phyloP scores from a whole-genome alignment of 2,797 vertebrate species.

The Vultur gryphus region DNA sequence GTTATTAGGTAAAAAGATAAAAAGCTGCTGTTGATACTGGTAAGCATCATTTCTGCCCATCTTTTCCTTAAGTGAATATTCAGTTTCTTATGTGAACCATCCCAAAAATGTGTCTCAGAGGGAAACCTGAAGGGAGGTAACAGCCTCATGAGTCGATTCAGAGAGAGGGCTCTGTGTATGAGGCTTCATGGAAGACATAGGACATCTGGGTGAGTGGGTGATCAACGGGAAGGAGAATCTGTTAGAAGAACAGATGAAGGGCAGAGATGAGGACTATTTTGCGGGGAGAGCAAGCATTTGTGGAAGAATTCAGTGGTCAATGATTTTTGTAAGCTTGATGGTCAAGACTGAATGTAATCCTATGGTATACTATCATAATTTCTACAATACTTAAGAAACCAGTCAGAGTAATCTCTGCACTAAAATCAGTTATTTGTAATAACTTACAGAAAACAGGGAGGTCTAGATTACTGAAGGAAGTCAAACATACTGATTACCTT shows the following conservation, averaged over 20 bases:
- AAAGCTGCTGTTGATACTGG: background rate
- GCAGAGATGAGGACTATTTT: background rate
- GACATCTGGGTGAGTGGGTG: accelerated
- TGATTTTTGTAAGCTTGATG: background rate
- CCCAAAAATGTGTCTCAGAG: background rate
- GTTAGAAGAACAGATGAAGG: background rate
- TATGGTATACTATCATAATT: background rate
- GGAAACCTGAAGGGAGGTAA: background rate
- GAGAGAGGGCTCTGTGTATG: accelerated
- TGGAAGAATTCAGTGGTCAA: background rate
- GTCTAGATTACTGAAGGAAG: background rate
- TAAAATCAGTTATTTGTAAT: background rate
- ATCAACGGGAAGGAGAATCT: background rate
- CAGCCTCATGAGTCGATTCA: accelerated
- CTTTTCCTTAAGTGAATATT: background rate
- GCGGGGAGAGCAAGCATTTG: accelerated
- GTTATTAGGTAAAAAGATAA: background rate
- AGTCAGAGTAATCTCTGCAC: background rate
- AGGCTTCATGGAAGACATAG: accelerated
- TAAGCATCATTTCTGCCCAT: background rate
- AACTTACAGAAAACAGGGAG: background rate
- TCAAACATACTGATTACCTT: background rate
- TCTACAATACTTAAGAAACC: background rate
- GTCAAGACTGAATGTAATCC: background rate
- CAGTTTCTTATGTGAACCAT: background rate